phyloP scores from a whole-genome alignment of 2,113 vertebrate species.

The Cervus canadensis region DNA sequence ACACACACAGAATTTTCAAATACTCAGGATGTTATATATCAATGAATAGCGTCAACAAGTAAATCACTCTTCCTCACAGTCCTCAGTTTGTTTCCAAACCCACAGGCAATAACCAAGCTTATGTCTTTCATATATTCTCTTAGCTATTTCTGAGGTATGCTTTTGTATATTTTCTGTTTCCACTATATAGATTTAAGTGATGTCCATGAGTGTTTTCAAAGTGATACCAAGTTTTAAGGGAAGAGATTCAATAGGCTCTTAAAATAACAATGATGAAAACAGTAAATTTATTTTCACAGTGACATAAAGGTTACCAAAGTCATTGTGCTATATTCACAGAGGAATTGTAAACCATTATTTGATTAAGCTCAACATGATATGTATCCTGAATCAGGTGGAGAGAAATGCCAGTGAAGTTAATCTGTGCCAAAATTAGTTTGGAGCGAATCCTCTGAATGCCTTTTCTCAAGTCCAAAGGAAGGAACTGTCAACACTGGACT shows the following conservation, averaged over 20 bases:
- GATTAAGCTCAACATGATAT: neutral
- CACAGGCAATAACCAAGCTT: neutral
- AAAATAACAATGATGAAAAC: neutral
- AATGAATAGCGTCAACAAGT: neutral
- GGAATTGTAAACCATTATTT: neutral
- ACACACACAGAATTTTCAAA: neutral
- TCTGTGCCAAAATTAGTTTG: neutral
- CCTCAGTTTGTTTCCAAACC: neutral
- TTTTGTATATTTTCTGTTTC: neutral
- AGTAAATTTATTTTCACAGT: neutral
- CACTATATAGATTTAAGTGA: neutral
- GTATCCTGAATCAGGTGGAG: neutral
- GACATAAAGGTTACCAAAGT: neutral
- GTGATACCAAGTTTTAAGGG: neutral
- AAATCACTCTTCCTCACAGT: neutral
- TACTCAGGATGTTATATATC: neutral
- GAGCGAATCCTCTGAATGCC: neutral
- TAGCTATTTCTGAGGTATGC: neutral
- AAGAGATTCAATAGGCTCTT: neutral
- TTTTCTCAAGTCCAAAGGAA: neutral
- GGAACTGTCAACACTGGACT: neutral
- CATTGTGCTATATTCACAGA: neutral
- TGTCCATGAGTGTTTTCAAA: neutral
- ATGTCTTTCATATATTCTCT: neutral
- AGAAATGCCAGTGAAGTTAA: neutral